Conservation (phyloP, 2,888 invertebrate genomes). For the Leucophenga maculata region DNA sequence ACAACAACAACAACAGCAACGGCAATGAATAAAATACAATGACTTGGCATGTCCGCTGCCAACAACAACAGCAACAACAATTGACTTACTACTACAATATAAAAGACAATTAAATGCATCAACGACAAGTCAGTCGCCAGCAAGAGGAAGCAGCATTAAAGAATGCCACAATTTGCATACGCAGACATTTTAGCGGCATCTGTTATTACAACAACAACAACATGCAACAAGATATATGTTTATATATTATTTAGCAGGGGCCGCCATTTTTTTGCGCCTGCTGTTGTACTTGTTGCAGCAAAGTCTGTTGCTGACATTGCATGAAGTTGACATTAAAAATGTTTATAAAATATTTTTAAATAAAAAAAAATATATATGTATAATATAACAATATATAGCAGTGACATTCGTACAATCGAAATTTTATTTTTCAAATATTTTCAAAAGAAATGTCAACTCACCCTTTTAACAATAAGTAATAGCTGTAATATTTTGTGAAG, state of each 20-base stretch:
- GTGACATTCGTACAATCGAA: conserved; percentile 2
- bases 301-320: conserved; percentile 8
- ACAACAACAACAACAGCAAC: conserved; percentile 2
- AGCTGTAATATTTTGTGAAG: too few relatives aligned
- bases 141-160: neutral
- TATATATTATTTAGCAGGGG: too few relatives aligned
- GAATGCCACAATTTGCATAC: conserved; percentile 2
- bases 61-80: neutral
- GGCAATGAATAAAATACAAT: neutral
- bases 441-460: neutral
- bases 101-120: conserved; percentile 20
- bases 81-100: neutral
- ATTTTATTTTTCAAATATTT: neutral
- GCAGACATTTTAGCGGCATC: conserved; percentile 21
- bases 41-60: neutral
- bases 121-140: too few relatives aligned
- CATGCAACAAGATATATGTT: too few relatives aligned
- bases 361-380: neutral
- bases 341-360: neutral
- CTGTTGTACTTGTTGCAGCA: neutral
- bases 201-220: conserved; percentile 15
- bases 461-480: too few relatives aligned
- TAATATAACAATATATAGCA: neutral
- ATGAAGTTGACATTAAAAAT: conserved; percentile 2
- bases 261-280: neutral